Base-by-base conservation (phyloP, 2,888 invertebrate species). In the Zaprionus bogoriensis region DNA sequence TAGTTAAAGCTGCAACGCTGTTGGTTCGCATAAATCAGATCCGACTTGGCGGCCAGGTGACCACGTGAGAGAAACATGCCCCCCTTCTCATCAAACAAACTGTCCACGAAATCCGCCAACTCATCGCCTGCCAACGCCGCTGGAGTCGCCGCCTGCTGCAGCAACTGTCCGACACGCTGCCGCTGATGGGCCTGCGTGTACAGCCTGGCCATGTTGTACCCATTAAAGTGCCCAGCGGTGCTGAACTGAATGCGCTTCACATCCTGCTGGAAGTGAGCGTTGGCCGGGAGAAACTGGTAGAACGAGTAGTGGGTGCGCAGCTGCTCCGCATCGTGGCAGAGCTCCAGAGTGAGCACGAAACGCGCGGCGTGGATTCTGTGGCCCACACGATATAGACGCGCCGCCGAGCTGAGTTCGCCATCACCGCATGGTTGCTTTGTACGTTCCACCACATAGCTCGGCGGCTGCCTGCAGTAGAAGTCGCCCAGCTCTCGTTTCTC, bases 1-100 rank as follows among this genome's bases (percentile, higher is more conserved):
- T 92, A 93, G 74, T 92, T 92, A 77, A 92, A 93, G 2, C 92
- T 92, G 4, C 92, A 91, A 10, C 89, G 87, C 67, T 93, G 93
- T 62, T 92, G 92, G 3, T 89, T 82, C 12, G 89, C 92, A 78
- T 91, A 93, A 47, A 92, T 91, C 68, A 92, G 91, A 84, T 93
- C 93, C 0, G 91, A 89, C 71, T 92, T 92, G 4, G 93, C 92
- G 0, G 91, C 90, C 45, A 93, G 77, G 82, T 93, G 93, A 12
- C 93, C 93, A 12, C 92, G 90, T 3, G 92, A 84, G 30, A 93
- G 74, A 10, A 83, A 89, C n/a, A 85, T 55, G 0, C 83, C 79
- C 9, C 27, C 14, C 42, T 48, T 46, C 9, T 9, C 74, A 59
- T 87, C 68, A 45, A 89, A 76, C 39, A 87, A 36, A 17, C 47